Conservation (phyloP, 2,113 vertebrate species). For the Cyanoliseus patagonus region DNA sequence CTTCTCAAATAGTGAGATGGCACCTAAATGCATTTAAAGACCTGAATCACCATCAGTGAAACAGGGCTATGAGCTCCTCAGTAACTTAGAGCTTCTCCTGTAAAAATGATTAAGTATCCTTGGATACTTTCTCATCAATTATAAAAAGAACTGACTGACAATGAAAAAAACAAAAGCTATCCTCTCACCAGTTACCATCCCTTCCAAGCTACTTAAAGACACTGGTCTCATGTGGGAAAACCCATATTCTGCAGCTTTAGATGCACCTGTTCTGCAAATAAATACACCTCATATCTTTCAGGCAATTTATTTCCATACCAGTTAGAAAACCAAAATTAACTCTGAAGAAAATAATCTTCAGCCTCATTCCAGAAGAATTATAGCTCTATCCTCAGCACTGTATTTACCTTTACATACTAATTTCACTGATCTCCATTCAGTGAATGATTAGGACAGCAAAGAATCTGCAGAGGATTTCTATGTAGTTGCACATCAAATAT, state of each 20-base stretch:
- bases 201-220: neutral
- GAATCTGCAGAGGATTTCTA: neutral
- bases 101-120: neutral
- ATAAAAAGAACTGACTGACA: neutral
- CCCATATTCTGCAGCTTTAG: neutral
- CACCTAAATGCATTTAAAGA: neutral
- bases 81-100: neutral
- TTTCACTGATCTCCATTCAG: slow-evolving; percentile 14
- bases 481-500: neutral
- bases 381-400: neutral
- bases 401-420: slow-evolving; percentile 21
- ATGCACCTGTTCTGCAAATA: neutral
- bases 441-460: slow-evolving; percentile 1
- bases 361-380: neutral
- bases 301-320: neutral
- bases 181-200: neutral
- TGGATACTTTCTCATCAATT: neutral
- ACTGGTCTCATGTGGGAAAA: neutral
- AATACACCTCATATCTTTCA: neutral
- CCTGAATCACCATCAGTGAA: neutral
- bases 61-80: neutral
- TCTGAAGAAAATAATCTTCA: neutral
- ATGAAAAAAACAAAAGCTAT: neutral
- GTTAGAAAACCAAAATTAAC: neutral
- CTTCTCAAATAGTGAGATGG: neutral